Evolutionary conservation across 2,797 vertebrate genomes (phyloP).

Genomic region (Amphiprion clarkii): DNA sequence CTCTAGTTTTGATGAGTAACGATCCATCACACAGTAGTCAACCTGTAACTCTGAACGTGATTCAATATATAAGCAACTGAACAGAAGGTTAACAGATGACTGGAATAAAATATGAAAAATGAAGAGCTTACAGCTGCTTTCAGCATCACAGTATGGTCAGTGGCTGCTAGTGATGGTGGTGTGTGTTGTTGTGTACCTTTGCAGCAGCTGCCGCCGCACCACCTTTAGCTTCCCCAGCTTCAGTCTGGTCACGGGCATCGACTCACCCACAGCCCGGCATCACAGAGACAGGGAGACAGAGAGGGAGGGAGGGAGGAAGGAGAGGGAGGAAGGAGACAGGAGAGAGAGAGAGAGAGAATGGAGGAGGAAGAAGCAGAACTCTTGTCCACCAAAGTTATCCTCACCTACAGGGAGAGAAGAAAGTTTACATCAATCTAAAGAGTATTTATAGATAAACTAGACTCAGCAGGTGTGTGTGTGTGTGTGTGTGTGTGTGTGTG

Average conservation of each 20-base stretch:
- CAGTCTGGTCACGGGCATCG: slow-evolving; percentile 80
- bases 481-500: slow-evolving; percentile 9
- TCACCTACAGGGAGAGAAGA: slow-evolving; percentile 45
- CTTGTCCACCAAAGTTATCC: not conserved
- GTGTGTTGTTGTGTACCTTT: slow-evolving; percentile 72
- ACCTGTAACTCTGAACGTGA: no score
- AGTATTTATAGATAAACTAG: slow-evolving; percentile 25
- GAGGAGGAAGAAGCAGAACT: not conserved
- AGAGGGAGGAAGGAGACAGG: not conserved
- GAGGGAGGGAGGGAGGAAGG: not conserved
- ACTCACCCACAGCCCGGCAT: slow-evolving; percentile 83
- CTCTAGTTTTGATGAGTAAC: no score
- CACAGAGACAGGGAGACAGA: slow-evolving; percentile 34
- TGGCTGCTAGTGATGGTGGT: not conserved
- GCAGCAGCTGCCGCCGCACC: slow-evolving; percentile 86
- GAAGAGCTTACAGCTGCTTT: no score
- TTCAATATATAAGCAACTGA: no score
- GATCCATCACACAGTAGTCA: no score
- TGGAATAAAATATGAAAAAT: no score
- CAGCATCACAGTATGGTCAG: no score
- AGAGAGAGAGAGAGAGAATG: not conserved
- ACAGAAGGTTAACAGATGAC: no score
- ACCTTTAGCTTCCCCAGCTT: slow-evolving; percentile 91
- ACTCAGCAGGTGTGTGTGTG: slow-evolving; percentile 41
- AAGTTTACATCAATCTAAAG: slow-evolving; percentile 24